Evolutionary conservation across 2,113 vertebrate species (phyloP).

Genomic region (Notarius lentiginosus): DNA sequence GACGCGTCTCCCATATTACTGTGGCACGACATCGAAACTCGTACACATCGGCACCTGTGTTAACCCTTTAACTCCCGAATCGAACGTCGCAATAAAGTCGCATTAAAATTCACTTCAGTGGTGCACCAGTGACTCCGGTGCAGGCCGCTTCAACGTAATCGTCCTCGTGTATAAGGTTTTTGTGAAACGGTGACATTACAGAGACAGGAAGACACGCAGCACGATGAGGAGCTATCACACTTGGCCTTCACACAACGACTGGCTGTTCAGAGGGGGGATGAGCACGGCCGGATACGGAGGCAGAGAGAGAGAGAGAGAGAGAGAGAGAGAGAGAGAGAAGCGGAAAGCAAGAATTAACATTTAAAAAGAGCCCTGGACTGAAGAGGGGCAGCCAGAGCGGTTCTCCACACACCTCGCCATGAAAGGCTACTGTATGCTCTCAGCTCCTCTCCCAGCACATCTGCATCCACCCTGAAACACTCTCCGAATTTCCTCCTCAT

Average conservation of each 20-base stretch:
- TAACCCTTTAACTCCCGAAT: too few species aligned
- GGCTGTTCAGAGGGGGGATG: conserved; percentile 48
- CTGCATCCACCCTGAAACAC: conserved; percentile 51
- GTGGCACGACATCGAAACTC: neutral
- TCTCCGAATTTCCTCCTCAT: conserved; percentile 19
- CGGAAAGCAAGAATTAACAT: conserved; percentile 60
- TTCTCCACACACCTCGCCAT: conserved; percentile 28
- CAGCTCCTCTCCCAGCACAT: conserved; percentile 46
- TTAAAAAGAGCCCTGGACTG: conserved; percentile 57
- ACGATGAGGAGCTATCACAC: conserved; percentile 35
- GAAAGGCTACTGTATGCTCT: conserved; percentile 53
- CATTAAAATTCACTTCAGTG: too few species aligned
- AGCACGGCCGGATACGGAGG: conserved; percentile 45
- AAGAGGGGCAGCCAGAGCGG: conserved; percentile 40
- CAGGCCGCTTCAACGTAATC: neutral
- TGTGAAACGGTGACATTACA: neutral
- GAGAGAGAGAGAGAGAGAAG: conserved; percentile 37
- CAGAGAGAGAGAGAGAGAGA: conserved; percentile 16
- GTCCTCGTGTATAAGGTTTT: too few species aligned
- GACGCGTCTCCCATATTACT: too few species aligned
- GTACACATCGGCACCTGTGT: too few species aligned
- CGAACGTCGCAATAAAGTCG: too few species aligned
- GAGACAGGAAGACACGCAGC: neutral
- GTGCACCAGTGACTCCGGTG: neutral
- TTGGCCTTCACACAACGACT: conserved; percentile 58